These are phyloP conservation scores for Cactoblastis cactorum DNA, from an alignment of 2,888 invertebrate species.

Conservation along the genomic window DNA sequence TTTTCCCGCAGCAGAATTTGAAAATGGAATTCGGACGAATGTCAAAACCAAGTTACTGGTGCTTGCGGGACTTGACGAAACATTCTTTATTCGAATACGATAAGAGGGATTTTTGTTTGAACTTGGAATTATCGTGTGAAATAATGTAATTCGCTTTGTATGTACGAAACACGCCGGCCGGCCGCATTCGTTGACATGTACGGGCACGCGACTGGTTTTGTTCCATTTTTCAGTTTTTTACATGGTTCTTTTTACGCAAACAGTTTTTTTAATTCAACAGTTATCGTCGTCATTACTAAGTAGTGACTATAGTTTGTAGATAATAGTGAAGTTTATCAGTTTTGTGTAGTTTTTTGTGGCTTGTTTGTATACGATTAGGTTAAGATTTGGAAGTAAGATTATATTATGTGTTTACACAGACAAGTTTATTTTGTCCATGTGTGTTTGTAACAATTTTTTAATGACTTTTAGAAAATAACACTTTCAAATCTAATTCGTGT, in stretches of 20 bases:
- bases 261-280: constrained; percentile 44
- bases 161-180: constrained; percentile 50
- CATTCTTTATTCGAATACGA: constrained; percentile 19
- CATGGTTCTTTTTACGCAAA: constrained; percentile 42
- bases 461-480: no score
- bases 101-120: constrained; percentile 33
- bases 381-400: constrained; percentile 13
- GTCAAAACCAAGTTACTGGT: constrained; percentile 39
- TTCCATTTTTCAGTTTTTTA: constrained; percentile 54
- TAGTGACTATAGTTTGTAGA: constrained; percentile 20
- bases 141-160: constrained; percentile 46
- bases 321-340: constrained; percentile 18
- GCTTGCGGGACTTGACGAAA: constrained; percentile 20
- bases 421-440: background rate
- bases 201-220: constrained; percentile 75
- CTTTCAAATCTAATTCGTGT: no score
- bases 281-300: constrained; percentile 37
- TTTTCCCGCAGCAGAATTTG: constrained; percentile 72
- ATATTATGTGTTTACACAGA: background rate
- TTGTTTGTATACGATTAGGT: constrained; percentile 29
- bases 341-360: constrained; percentile 25
- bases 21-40: constrained; percentile 64
- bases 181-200: constrained; percentile 71
- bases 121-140: constrained; percentile 24
- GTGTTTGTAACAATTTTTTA: no score